These are phyloP conservation scores for Diaperis boleti DNA, from an alignment of 2,888 invertebrate genomes.

Conservation along the genomic window DNA sequence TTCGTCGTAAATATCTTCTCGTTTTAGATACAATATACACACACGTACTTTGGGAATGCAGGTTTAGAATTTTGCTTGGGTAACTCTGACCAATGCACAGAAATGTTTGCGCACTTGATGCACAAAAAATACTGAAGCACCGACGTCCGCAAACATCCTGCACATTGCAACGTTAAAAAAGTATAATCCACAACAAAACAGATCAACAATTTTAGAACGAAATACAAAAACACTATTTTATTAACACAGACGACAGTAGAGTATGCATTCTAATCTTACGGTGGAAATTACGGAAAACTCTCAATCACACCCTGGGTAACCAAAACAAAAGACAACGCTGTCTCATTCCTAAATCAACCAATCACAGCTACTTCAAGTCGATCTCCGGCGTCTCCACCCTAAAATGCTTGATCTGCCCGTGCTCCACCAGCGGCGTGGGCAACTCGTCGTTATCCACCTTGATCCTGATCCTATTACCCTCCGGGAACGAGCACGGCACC, in stretches of 20 bases:
- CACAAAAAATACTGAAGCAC: not conserved
- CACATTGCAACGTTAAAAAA: not conserved
- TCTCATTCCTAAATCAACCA: not conserved
- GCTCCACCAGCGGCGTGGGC: constrained; percentile 74
- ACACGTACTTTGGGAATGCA: constrained; percentile 1
- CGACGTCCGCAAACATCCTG: not conserved
- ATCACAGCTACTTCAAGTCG: constrained; percentile 56
- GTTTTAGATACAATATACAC: constrained; percentile 1
- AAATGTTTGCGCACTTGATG: constrained; percentile 1
- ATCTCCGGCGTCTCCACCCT: constrained; percentile 62
- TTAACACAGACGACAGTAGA: constrained; percentile 1
- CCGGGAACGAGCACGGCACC: constrained; percentile 70
- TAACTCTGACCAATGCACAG: constrained; percentile 1
- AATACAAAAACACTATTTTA: not conserved
- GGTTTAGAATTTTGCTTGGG: constrained; percentile 27
- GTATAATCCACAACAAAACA: not conserved
- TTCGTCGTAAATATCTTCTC: not conserved
- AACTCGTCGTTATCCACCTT: constrained; percentile 78
- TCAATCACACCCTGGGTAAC: constrained; percentile 9
- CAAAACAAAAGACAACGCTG: not conserved
- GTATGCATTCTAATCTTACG: constrained; percentile 6
- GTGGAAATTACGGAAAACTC: constrained; percentile 6
- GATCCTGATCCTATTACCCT: constrained; percentile 81
- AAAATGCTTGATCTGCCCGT: constrained; percentile 68
- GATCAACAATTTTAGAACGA: too few species aligned